These are phyloP conservation scores for Fratercula arctica DNA, from an alignment of 2,797 vertebrate species.

Conservation along the genomic window DNA sequence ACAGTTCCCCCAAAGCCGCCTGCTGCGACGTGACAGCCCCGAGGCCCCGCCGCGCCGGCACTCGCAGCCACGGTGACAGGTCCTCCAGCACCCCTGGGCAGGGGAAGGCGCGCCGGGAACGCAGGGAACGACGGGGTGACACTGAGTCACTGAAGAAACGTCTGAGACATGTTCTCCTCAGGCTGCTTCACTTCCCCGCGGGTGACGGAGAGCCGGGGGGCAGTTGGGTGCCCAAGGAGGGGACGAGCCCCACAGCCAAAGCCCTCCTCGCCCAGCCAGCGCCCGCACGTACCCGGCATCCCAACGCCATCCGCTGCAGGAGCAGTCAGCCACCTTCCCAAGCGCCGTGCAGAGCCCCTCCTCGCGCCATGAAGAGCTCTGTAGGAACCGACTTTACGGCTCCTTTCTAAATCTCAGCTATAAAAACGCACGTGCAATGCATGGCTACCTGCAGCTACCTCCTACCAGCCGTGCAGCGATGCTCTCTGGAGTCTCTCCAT, in stretches of 20 bases:
- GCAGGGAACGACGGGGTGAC: accelerated
- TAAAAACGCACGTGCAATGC: accelerated
- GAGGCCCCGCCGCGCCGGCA: accelerated
- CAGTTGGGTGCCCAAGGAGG: accelerated
- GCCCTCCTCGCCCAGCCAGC: neutral
- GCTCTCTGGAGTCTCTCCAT: neutral
- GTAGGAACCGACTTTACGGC: accelerated
- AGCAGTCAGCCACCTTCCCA: neutral
- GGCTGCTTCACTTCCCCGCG: neutral
- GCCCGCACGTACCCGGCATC: accelerated
- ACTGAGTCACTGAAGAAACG: neutral
- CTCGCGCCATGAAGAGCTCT: accelerated
- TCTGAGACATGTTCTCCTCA: neutral
- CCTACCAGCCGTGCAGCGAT: accelerated
- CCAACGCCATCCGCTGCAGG: accelerated
- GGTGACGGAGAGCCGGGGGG: neutral
- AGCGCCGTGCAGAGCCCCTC: neutral
- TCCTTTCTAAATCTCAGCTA: neutral
- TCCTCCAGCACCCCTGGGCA: neutral
- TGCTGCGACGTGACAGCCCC: neutral
- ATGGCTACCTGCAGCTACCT: neutral
- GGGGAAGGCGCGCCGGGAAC: neutral
- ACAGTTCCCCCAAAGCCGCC: neutral
- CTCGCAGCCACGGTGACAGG: neutral
- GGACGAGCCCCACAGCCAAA: neutral